Conservation (phyloP, 2,113 vertebrate species). For the Heloderma charlesbogerti region DNA sequence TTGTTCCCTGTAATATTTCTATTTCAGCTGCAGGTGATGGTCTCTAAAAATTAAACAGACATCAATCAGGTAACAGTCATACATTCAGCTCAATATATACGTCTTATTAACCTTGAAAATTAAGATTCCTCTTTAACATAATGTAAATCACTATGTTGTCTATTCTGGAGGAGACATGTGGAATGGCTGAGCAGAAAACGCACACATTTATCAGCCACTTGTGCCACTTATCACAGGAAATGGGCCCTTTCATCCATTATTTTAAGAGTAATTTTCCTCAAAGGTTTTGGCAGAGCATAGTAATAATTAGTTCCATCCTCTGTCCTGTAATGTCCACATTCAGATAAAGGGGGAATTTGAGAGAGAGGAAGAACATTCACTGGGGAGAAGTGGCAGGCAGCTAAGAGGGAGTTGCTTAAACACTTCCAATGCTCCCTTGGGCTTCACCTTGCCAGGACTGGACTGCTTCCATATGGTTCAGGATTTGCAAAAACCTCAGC, state of each 20-base stretch:
- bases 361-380: background rate
- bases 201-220: slow-evolving; percentile 32
- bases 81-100: slow-evolving; percentile 26
- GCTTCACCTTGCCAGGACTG: background rate
- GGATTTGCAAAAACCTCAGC: background rate
- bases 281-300: background rate
- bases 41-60: slow-evolving; percentile 44
- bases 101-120: slow-evolving; percentile 54
- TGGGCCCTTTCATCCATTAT: slow-evolving; percentile 4
- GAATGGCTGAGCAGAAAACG: background rate
- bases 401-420: background rate
- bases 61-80: slow-evolving; percentile 23
- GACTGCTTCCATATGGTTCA: background rate
- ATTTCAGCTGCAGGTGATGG: slow-evolving; percentile 52
- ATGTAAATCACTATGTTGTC: slow-evolving; percentile 38
- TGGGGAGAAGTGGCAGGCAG: background rate
- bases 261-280: slow-evolving; percentile 13
- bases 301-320: background rate
- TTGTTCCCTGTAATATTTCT: slow-evolving; percentile 35
- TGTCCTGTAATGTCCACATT: background rate
- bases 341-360: background rate
- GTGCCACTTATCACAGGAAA: slow-evolving; percentile 36
- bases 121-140: slow-evolving; percentile 51
- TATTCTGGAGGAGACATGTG: slow-evolving; percentile 15
- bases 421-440: background rate